Percentiles rank a stretch among this genome's conserved stretches.
Evolutionary conservation across 23 tunicate genomes (phyloP).

Genomic region (Diplosoma virens): DNA sequence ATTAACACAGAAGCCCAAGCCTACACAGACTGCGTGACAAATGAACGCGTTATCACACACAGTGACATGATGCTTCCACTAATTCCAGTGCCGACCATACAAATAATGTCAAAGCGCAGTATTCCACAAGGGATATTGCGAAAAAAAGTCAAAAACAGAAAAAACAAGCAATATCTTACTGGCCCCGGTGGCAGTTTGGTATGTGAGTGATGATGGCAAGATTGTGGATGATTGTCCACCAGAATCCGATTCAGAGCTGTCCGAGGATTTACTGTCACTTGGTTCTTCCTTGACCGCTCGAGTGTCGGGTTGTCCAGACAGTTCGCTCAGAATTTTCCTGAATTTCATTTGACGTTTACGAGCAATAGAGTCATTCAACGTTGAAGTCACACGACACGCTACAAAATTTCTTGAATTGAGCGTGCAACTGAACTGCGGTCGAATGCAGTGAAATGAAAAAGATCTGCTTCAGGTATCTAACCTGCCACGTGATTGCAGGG

Average conservation of each 20-base stretch:
- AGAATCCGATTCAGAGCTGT: constrained; percentile 82
- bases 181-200: constrained; percentile 81
- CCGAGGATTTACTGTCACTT: constrained; percentile 73
- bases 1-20: too few relatives aligned
- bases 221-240: constrained; percentile 62
- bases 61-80: too few relatives aligned
- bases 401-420: too few relatives aligned
- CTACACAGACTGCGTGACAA: not conserved
- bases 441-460: too few relatives aligned
- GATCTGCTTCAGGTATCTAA: too few relatives aligned
- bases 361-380: too few relatives aligned
- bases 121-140: not conserved
- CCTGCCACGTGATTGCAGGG: too few relatives aligned
- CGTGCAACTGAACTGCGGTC: too few relatives aligned
- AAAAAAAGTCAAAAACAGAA: not conserved
- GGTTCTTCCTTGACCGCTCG: constrained; percentile 76
- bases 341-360: too few relatives aligned
- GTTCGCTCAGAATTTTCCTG: constrained; percentile 82
- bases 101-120: not conserved
- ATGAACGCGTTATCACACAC: not conserved
- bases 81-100: too few relatives aligned
- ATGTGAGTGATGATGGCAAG: constrained; percentile 56
- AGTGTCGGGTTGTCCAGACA: constrained; percentile 62
- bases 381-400: too few relatives aligned
- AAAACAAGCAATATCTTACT: constrained; percentile 15